Evolutionary conservation across 2,888 invertebrate genomes (phyloP), one percentile per base, ranked within the genome.

Genomic region (Matsumyia berberina): DNA sequence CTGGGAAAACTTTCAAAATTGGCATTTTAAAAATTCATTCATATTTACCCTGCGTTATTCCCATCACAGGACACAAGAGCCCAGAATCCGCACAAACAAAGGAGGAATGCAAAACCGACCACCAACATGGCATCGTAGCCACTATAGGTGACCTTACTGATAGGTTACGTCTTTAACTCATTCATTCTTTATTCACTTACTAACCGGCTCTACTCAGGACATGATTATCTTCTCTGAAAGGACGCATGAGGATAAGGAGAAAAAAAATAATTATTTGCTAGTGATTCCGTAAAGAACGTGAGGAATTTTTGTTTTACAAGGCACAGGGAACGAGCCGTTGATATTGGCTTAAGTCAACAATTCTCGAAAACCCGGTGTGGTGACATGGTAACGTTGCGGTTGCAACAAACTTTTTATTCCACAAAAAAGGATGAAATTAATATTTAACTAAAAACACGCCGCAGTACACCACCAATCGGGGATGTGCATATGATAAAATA

Each of bases 371-470:
- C 29, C 51, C 4, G 4, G 24, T 31, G 11, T 42, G 58, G 51
- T 55, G 33, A 42, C 24, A 51, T 55, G 79, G 58, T 53, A 58
- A 66, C 53, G 33, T 58, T 58, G 58, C 55, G 64, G 49, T 64
- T 78, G 73, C 79, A 79, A 74, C 57, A 79, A 74, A 73, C 46
- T 58, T 78, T 74, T 37, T 37, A 60, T 76, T 76, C 35, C 51
- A 69, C 29, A 37, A 33, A 64, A 69, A 64, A 74, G 58, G 74
- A 72, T 80, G 44, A 66, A 70, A 85, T 85, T 80, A 85, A 85
- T 85, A 66, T 85, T 85, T 85, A 80, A 85, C 64, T 80, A 83
- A 74, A 72, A 77, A 74, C 78, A 83, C 79, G 57, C 67, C 69
- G 69, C 70, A 76, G 70, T 60, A 70, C 85, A 74, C 19, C 73